These are phyloP conservation scores for Epinephelus lanceolatus DNA, from an alignment of 2,113 vertebrate genomes.

Conservation along the genomic window DNA sequence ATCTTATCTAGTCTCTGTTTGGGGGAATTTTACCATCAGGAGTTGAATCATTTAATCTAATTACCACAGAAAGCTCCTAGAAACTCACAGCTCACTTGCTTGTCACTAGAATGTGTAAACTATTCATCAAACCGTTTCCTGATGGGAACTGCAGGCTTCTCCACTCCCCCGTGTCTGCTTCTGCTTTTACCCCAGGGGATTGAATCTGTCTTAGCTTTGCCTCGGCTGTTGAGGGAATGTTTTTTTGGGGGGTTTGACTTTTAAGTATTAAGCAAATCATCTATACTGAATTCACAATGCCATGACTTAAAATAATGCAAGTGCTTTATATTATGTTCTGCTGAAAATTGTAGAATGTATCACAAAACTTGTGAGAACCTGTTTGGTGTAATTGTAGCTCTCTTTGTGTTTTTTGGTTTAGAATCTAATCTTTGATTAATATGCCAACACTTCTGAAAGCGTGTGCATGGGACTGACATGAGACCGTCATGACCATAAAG, in stretches of 20 bases:
- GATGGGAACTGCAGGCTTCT: slow-evolving; percentile 65
- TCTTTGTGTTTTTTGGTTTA: not conserved
- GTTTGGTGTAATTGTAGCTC: not conserved
- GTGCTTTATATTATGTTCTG: not conserved
- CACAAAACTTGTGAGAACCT: not conserved
- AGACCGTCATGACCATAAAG: too few relatives aligned
- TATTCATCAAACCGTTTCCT: slow-evolving; percentile 84
- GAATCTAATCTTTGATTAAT: not conserved
- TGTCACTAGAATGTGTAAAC: slow-evolving; percentile 84
- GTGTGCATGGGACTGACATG: too few relatives aligned
- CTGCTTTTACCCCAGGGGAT: slow-evolving; percentile 58
- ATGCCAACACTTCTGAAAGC: not conserved
- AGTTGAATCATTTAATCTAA: slow-evolving; percentile 85
- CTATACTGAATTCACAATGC: not conserved
- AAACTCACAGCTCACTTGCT: slow-evolving; percentile 81
- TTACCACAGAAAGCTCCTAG: slow-evolving; percentile 77
- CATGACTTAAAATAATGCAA: not conserved
- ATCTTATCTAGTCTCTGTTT: slow-evolving; percentile 75
- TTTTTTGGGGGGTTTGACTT: slow-evolving; percentile 22
- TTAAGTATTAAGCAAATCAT: slow-evolving; percentile 17
- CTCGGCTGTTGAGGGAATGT: slow-evolving; percentile 39
- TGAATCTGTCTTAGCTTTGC: slow-evolving; percentile 41
- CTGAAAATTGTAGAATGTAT: not conserved
- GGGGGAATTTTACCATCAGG: slow-evolving; percentile 70
- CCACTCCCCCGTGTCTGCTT: slow-evolving; percentile 62